phyloP scores from a whole-genome alignment of 2,797 vertebrate genomes.

The Acrocephalus scirpaceus region DNA sequence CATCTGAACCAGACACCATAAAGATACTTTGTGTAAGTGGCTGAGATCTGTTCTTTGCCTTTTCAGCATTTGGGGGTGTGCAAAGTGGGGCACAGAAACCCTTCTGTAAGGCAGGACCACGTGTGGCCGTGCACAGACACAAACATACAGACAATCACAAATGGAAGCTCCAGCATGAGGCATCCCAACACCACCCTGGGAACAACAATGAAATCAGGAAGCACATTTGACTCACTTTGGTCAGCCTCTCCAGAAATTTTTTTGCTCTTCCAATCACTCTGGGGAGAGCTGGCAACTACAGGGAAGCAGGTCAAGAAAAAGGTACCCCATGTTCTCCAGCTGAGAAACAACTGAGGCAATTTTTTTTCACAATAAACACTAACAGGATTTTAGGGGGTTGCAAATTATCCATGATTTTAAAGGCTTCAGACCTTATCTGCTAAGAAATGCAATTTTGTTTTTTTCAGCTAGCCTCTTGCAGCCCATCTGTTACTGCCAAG shows the following conservation, averaged over 20 bases:
- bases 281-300: not conserved
- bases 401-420: not conserved
- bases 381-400: not conserved
- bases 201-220: not conserved
- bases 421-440: constrained; percentile 3
- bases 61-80: not conserved
- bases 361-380: not conserved
- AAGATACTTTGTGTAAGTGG: not conserved
- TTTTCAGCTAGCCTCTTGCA: constrained; percentile 3
- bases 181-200: not conserved
- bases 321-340: not conserved
- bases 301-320: not conserved
- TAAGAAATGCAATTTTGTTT: constrained; percentile 30
- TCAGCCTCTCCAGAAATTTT: constrained; percentile 3
- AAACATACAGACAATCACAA: not conserved
- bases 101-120: not conserved
- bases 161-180: constrained; percentile 11
- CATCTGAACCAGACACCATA: not conserved
- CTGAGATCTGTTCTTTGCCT: not conserved
- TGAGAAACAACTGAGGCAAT: constrained; percentile 2
- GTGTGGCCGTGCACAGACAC: not conserved
- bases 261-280: not conserved
- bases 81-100: not conserved
- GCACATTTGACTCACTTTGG: constrained; percentile 30
- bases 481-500: not conserved